Conservation (phyloP, 92 coral and sea anemone genomes). For the Meandrina meandrites region DNA sequence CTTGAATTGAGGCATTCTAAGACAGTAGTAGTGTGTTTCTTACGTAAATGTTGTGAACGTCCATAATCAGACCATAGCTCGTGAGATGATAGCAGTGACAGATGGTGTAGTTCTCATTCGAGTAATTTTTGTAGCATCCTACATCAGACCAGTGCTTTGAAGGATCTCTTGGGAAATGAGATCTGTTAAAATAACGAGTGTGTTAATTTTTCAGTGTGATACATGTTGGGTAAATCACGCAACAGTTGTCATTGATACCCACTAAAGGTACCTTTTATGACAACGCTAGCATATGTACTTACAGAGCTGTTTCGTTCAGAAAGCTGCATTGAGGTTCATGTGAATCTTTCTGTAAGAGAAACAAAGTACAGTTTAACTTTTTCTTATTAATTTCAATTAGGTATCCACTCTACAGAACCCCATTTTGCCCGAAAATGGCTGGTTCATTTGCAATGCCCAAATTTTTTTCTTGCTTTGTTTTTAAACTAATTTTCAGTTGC, state of each 20-base stretch:
- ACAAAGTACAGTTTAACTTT: too few relatives aligned
- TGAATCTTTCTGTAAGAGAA: slow-evolving; percentile 19
- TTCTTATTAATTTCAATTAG: too few relatives aligned
- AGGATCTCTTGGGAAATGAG: slow-evolving; percentile 10
- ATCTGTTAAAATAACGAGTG: slow-evolving; percentile 5
- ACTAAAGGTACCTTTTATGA: not conserved
- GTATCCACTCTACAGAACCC: too few relatives aligned
- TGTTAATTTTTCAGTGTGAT: not conserved
- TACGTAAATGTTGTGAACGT: slow-evolving; percentile 80
- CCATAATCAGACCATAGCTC: slow-evolving; percentile 88
- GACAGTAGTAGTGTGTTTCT: slow-evolving; percentile 12
- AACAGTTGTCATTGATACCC: not conserved
- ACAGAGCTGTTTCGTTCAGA: slow-evolving; percentile 60
- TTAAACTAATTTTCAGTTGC: not conserved
- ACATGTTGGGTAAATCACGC: not conserved
- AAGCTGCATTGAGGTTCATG: slow-evolving; percentile 50
- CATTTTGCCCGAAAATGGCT: too few relatives aligned
- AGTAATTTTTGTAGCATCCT: slow-evolving; percentile 57
- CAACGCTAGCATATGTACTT: slow-evolving; percentile 6
- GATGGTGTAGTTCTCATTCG: slow-evolving; percentile 56
- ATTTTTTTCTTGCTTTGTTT: not conserved
- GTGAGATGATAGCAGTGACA: slow-evolving; percentile 83
- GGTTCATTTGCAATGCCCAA: not conserved
- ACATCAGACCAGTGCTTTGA: slow-evolving; percentile 42
- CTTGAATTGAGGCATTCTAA: not conserved